Base-by-base conservation (phyloP, 2,113 vertebrate species). In the Podocnemis expansa region DNA sequence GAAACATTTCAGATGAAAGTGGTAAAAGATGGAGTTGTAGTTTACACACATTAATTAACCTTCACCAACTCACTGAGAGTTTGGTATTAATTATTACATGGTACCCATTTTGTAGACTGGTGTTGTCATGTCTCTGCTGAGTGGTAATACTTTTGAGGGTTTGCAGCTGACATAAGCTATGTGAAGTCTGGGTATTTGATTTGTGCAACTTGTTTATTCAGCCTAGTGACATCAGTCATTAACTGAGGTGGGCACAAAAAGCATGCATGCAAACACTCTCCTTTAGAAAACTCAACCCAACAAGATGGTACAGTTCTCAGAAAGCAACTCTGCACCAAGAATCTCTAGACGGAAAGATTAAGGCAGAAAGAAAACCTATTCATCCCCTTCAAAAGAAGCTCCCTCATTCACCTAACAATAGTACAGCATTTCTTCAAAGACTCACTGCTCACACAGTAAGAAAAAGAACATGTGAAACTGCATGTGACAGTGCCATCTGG, bases 401-500 rank as follows among this genome's bases (percentile, higher is more conserved):
- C 5, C 63, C 88, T 86, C 55, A 22, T 19, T 43, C 80, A 95
- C 95, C 51, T 31, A 88, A 70, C 56, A 83, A 38, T 51, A 84
- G 58, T 49, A 52, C 8, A 0, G 0, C 41, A 45, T 88, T 90
- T 94, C 76, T 84, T 94, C 76, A 41, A 75, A 83, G 83, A n/a
- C 84, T 43, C 0, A 1, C 2, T 38, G 21, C 56, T 91, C 49
- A 22, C 78, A 78, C 0, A 0, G 51, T 58, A 79, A 87, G 70
- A 75, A 67, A 84, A 89, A 88, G 81, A 88, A 91, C 86, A 88
- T 95, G 16, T 38, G 90, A 63, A 60, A 52, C 86, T 91, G 81
- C 91, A 87, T 91, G 82, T 83, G 34, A 93, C 84, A 93, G 94
- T 93, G 95, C 93, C 88, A 94, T 94, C 93, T 96, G 95, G 92